Percentiles rank a stretch among this genome's conserved stretches.
phyloP scores from a whole-genome alignment of 2,888 invertebrate species.

The Thecophora atra region DNA sequence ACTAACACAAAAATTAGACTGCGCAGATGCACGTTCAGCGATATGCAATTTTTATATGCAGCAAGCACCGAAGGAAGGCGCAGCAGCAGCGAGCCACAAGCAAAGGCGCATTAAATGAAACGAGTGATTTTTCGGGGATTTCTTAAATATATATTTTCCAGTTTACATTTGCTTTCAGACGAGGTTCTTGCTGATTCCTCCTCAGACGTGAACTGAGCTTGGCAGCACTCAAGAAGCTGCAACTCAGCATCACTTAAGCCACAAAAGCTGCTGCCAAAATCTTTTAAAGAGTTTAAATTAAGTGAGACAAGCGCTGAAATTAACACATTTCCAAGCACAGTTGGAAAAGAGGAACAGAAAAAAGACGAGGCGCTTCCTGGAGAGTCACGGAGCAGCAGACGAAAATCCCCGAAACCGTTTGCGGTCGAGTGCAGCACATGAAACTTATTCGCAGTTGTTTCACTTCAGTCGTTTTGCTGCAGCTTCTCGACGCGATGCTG shows the following conservation, averaged over 20 bases:
- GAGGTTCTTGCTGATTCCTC: background rate
- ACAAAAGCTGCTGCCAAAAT: conserved; percentile 27
- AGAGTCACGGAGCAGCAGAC: background rate
- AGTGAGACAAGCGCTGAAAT: conserved; percentile 31
- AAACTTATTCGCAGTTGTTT: conserved; percentile 29
- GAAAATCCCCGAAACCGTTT: background rate
- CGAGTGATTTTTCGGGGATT: background rate
- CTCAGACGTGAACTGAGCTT: background rate
- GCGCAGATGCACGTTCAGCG: conserved; percentile 49
- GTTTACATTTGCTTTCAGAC: background rate
- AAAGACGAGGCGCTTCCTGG: background rate
- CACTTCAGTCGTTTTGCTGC: background rate
- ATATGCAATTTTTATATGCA: conserved; percentile 43
- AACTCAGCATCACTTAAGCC: background rate
- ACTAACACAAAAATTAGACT: conserved; percentile 46
- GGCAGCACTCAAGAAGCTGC: background rate
- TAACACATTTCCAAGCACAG: conserved; percentile 29
- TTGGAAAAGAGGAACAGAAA: background rate
- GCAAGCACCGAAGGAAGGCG: conserved; percentile 1
- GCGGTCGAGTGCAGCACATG: conserved; percentile 24
- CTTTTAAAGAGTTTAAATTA: conserved; percentile 30
- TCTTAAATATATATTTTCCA: background rate
- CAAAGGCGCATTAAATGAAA: conserved; percentile 29
- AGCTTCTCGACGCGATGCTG: conserved; percentile 23
- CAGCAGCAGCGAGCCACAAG: conserved; percentile 1